These are phyloP conservation scores for Lacerta agilis DNA, from an alignment of 2,797 vertebrate species.

Conservation along the genomic window DNA sequence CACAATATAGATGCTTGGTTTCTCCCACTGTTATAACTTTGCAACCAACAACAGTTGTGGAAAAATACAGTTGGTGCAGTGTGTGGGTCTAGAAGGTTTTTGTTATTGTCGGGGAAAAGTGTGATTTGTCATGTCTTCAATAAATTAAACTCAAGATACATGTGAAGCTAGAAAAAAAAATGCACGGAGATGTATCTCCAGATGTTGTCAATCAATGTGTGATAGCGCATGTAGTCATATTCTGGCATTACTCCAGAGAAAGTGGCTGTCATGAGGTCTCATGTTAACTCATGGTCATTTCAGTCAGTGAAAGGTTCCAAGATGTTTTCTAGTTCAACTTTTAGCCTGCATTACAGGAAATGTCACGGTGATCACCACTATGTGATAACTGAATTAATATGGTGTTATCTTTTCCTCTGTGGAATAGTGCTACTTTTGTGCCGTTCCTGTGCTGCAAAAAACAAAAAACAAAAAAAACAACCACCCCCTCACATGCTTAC, in stretches of 20 bases:
- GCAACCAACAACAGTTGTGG: constrained; percentile 69
- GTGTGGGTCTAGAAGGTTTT: constrained; percentile 70
- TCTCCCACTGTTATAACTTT: constrained; percentile 59
- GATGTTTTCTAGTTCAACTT: constrained; percentile 7
- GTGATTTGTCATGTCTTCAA: constrained; percentile 75
- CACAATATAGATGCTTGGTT: constrained; percentile 64
- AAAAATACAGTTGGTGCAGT: constrained; percentile 68
- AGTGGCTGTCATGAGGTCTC: constrained; percentile 58
- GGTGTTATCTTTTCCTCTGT: constrained; percentile 69
- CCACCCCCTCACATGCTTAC: background rate
- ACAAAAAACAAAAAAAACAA: background rate
- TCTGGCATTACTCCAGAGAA: constrained; percentile 20
- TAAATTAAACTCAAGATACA: constrained; percentile 71
- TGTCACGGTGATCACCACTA: constrained; percentile 29
- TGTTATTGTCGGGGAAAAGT: constrained; percentile 70
- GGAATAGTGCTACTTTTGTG: constrained; percentile 66
- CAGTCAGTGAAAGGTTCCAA: background rate
- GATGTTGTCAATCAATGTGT: constrained; percentile 39
- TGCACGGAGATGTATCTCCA: constrained; percentile 46
- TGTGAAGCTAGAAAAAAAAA: constrained; percentile 56
- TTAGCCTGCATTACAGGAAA: constrained; percentile 36
- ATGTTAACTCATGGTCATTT: constrained; percentile 42
- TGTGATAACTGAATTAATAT: constrained; percentile 47
- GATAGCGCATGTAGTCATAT: constrained; percentile 21
- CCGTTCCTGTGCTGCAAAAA: constrained; percentile 62